Percentiles rank a stretch among this genome's conserved stretches.
Conservation (phyloP, 2,797 vertebrate species). For the Lophius americanus region DNA sequence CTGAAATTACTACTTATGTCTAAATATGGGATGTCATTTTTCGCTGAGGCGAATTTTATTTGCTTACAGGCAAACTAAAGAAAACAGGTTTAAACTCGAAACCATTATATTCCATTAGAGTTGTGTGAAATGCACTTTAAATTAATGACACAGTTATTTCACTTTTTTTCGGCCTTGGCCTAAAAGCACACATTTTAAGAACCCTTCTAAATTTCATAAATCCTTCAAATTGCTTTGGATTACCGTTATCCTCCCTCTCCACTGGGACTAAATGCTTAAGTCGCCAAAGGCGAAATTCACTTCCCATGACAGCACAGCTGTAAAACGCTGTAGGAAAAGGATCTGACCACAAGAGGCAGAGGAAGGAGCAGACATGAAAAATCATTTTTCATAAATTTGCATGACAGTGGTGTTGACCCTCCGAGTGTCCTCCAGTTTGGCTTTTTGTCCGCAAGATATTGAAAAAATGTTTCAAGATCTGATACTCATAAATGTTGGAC, state of each 20-base stretch:
- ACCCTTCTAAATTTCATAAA: slow-evolving; percentile 53
- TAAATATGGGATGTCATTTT: too few species aligned
- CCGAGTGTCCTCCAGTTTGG: neutral
- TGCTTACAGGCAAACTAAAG: too few species aligned
- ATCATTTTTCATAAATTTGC: slow-evolving; percentile 31
- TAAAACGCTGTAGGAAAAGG: slow-evolving; percentile 39
- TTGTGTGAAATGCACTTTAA: too few species aligned
- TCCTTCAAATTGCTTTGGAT: slow-evolving; percentile 57
- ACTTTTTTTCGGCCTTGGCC: too few species aligned
- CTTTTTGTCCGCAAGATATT: too few species aligned
- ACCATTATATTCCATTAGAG: too few species aligned
- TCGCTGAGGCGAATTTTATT: too few species aligned
- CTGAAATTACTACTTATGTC: too few species aligned
- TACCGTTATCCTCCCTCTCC: slow-evolving; percentile 57
- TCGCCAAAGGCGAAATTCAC: slow-evolving; percentile 44
- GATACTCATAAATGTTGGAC: too few species aligned
- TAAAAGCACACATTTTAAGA: slow-evolving; percentile 52
- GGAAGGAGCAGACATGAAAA: slow-evolving; percentile 36
- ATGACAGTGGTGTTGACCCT: neutral
- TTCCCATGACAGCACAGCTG: slow-evolving; percentile 11
- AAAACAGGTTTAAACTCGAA: too few species aligned
- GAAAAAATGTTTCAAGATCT: too few species aligned
- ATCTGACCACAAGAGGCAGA: slow-evolving; percentile 38
- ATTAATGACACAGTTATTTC: too few species aligned
- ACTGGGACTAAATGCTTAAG: slow-evolving; percentile 31